Conservation (phyloP, 2,113 vertebrate genomes). For the Conger conger region DNA sequence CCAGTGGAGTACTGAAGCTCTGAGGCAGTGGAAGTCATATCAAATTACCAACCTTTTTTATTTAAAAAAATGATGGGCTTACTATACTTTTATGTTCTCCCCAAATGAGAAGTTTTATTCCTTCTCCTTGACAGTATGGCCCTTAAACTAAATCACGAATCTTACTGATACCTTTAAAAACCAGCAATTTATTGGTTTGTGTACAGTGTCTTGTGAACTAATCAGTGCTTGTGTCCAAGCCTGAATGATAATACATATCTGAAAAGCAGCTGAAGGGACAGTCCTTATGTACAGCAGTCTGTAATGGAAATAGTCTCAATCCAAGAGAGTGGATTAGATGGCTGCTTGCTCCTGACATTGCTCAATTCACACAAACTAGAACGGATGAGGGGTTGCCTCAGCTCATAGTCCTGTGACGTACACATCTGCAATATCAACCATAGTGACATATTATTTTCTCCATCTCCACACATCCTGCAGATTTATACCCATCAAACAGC, state of each 20-base stretch:
- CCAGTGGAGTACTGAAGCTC: not conserved
- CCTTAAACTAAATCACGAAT: not conserved
- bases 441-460: not conserved
- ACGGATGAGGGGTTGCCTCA: not conserved
- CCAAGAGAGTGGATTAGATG: not conserved
- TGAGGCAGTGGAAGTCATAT: not conserved
- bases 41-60: not conserved
- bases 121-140: not conserved
- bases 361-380: not conserved
- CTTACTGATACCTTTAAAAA: not conserved
- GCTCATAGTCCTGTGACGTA: not conserved
- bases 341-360: not conserved
- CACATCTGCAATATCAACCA: slow-evolving; percentile 23
- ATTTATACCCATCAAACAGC: not conserved
- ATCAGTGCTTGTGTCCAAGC: not conserved
- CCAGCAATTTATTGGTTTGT: not conserved
- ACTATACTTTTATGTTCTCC: not conserved
- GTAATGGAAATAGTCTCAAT: not conserved
- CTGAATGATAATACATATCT: not conserved
- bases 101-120: not conserved
- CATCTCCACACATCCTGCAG: not conserved
- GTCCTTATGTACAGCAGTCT: not conserved
- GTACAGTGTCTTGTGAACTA: not conserved
- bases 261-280: not conserved
- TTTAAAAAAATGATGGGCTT: not conserved